Evolutionary conservation across 2,888 invertebrate genomes (phyloP), one percentile per base, ranked within the genome.

Genomic region (Lomographa bimaculata): DNA sequence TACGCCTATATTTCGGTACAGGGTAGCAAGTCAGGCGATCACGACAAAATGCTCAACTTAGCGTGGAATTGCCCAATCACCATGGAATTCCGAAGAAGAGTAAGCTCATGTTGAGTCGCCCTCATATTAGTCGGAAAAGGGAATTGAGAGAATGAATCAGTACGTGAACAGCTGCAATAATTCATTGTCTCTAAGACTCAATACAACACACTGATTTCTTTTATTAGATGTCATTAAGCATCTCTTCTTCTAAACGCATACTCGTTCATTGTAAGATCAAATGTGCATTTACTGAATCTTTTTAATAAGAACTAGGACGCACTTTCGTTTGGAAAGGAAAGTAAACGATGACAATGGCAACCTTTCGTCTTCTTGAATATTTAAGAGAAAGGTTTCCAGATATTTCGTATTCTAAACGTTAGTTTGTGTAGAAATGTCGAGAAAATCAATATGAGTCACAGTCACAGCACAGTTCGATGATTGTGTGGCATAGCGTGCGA

Each of bases 241-340:
- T 36, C 33, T 36, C 43, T 46, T 46, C 42, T 38, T 32, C 25
- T 42, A 37, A 45, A 46, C 41, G 43, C 46, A 50, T 38, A 29
- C 30, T 33, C 27, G 7, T 21, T 24, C 56, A 70, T 77, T 70
- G 76, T 77, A 63, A 64, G 60, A 56, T 64, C 64, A 69, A 70
- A 68, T 65, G 61, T 55, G 54, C 64, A 64, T 70, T 74, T 63
- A 63, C 60, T 60, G 56, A 60, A 63, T 57, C 64, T 71, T 71
- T 77, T 74, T 64, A 67, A 68, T 62, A 68, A 55, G 54, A 80
- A 74, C 76, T 72, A 63, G 78, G 73, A 74, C 76, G 64, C 65
- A 80, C 83, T 83, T 84, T 84, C 83, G 69, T 79, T 75, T 66
- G 61, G 64, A 78, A 79, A 77, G 66, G 79, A 83, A 81, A 82